Conservation (phyloP, 2,113 vertebrate genomes). For the Hassar affinis region DNA sequence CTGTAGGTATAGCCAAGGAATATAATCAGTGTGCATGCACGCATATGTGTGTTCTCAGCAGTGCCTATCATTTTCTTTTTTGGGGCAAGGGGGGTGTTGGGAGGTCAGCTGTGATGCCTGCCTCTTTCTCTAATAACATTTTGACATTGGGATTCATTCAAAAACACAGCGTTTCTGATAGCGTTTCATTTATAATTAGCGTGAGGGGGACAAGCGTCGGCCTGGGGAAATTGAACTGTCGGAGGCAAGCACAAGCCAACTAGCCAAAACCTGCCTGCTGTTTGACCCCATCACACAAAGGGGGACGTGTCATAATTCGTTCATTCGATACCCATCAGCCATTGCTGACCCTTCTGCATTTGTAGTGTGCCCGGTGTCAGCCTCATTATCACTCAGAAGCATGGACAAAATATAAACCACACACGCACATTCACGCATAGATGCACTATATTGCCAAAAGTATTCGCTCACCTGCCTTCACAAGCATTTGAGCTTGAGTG, state of each 20-base stretch:
- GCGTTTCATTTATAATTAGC: constrained; percentile 99
- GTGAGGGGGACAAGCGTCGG: constrained; percentile 79
- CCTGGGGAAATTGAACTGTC: constrained; percentile 99
- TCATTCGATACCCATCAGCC: constrained; percentile 99
- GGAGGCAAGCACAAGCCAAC: constrained; percentile 77
- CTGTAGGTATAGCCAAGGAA: background rate
- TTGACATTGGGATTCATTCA: constrained; percentile 93
- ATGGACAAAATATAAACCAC: constrained; percentile 75
- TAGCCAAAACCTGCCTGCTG: constrained; percentile 83
- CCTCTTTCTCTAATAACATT: constrained; percentile 91
- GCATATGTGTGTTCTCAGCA: background rate
- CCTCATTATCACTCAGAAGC: constrained; percentile 99
- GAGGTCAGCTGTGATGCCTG: constrained; percentile 71
- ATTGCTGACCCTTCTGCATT: constrained; percentile 89
- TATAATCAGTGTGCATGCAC: background rate
- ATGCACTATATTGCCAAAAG: no score
- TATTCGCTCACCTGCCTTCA: no score
- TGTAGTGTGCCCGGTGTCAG: constrained; percentile 94
- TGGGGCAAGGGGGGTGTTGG: constrained; percentile 25
- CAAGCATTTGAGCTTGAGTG: no score
- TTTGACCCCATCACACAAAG: constrained; percentile 99
- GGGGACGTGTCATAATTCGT: constrained; percentile 99
- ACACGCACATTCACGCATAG: background rate
- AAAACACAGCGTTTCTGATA: constrained; percentile 95
- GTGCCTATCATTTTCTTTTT: background rate